A percentile compares a stretch with the other conserved stretches of the same genome.
Evolutionary conservation across 30 jellyfish, hydroid and myxozoan species (phyloP).

Genomic region (Aurelia coerulea): DNA sequence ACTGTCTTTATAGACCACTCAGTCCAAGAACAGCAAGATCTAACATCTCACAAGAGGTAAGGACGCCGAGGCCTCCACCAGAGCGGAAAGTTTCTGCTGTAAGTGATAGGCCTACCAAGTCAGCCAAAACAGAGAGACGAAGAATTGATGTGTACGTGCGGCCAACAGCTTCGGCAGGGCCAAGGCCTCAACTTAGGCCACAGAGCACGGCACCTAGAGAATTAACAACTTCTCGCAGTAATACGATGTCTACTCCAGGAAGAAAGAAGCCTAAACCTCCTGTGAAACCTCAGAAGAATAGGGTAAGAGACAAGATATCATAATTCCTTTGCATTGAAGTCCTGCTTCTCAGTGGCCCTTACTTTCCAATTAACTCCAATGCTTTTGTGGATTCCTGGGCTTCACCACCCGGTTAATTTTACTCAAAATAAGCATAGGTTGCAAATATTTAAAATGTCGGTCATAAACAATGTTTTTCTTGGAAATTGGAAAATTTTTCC

Average conservation of each 20-base stretch:
- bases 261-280: conserved; percentile 15
- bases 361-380: too few relatives aligned
- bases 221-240: conserved; percentile 32
- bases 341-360: neutral
- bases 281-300: neutral
- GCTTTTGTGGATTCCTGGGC: too few relatives aligned
- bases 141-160: conserved; percentile 59
- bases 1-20: conserved; percentile 18
- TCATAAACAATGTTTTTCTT: too few relatives aligned
- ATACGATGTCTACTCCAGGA: conserved; percentile 47
- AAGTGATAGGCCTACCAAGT: conserved; percentile 44
- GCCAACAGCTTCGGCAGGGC: conserved; percentile 57
- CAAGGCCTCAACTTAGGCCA: conserved; percentile 41
- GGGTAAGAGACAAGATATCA: conserved; percentile 13
- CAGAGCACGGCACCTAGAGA: conserved; percentile 30
- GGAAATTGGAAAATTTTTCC: too few relatives aligned
- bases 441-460: too few relatives aligned
- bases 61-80: neutral
- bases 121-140: conserved; percentile 62
- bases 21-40: conserved; percentile 56
- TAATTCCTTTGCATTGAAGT: neutral
- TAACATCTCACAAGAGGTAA: neutral
- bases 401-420: too few relatives aligned
- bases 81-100: conserved; percentile 12
- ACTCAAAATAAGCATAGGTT: too few relatives aligned